Conservation (phyloP, 2,113 vertebrate genomes). For the Tretioscincus oriximinensis region DNA sequence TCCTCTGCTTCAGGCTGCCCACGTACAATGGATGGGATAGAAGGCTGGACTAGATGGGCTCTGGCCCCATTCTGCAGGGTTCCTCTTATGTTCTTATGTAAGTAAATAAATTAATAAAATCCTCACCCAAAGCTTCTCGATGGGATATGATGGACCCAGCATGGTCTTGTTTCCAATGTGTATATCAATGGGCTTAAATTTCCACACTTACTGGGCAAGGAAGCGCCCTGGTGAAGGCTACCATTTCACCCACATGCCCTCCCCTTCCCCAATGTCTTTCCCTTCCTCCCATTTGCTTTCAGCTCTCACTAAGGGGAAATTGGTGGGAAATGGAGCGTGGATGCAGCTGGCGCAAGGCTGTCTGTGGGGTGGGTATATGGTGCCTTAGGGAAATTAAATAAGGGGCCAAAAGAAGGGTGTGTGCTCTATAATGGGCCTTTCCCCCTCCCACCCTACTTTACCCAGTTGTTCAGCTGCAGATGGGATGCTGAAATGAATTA, state of each 20-base stretch:
- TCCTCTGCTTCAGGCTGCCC: too few species aligned
- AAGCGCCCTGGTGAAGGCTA: too few species aligned
- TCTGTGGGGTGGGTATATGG: not conserved
- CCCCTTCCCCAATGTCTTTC: not conserved
- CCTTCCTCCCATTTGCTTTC: not conserved
- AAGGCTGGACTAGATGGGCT: too few species aligned
- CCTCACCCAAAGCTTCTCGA: not conserved
- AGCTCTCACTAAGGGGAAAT: not conserved
- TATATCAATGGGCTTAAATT: not conserved
- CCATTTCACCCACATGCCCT: not conserved
- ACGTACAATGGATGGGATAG: too few species aligned
- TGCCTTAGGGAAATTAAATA: not conserved
- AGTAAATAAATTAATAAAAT: too few species aligned
- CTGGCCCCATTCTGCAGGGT: too few species aligned
- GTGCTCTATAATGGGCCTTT: too few species aligned
- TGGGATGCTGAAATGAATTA: not conserved
- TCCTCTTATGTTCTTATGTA: too few species aligned
- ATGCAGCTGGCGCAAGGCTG: not conserved
- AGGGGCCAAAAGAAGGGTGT: not conserved
- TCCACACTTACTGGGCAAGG: not conserved
- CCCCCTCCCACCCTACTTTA: not conserved
- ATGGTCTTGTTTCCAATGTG: not conserved
- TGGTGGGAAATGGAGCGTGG: constrained; percentile 13
- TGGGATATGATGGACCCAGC: too few species aligned
- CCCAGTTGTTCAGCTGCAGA: not conserved